These are phyloP conservation scores for Monopterus albus DNA, from an alignment of 2,113 vertebrate species.

Conservation along the genomic window DNA sequence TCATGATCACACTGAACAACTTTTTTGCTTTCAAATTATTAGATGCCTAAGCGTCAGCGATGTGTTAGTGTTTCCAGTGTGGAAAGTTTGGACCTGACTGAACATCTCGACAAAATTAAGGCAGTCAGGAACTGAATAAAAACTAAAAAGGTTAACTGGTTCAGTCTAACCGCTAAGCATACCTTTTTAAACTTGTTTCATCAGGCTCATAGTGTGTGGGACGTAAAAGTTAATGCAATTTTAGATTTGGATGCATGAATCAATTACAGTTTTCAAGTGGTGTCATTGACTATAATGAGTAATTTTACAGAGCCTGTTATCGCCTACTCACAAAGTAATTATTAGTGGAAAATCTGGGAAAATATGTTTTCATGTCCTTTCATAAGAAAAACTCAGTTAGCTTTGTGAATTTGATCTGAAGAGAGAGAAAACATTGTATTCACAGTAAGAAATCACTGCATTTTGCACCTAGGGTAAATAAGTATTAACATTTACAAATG, in stretches of 20 bases:
- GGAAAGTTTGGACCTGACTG: background rate
- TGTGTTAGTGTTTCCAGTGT: background rate
- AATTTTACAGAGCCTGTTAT: conserved; percentile 20
- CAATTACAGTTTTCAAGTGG: conserved; percentile 30
- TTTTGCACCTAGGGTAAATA: too few relatives aligned
- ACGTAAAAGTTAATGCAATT: background rate
- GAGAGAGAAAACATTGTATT: too few relatives aligned
- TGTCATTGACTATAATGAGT: conserved; percentile 19
- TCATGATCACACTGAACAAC: background rate
- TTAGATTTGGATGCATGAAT: conserved; percentile 4
- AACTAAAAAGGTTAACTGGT: background rate
- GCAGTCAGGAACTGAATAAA: too few relatives aligned
- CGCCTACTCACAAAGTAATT: conserved; percentile 18
- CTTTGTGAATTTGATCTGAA: too few relatives aligned
- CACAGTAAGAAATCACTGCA: too few relatives aligned
- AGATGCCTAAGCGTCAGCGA: background rate
- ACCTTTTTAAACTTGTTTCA: background rate
- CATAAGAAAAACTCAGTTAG: background rate
- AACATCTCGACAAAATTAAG: background rate
- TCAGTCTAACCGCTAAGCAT: background rate
- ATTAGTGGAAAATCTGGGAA: background rate
- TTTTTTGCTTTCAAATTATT: background rate
- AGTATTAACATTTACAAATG: too few relatives aligned
- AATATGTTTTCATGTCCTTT: background rate
- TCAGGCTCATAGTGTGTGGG: conserved; percentile 4